A percentile compares a stretch with the other conserved stretches of the same genome.
Evolutionary conservation across 2,113 vertebrate species (phyloP).

Genomic region (Motacilla alba): DNA sequence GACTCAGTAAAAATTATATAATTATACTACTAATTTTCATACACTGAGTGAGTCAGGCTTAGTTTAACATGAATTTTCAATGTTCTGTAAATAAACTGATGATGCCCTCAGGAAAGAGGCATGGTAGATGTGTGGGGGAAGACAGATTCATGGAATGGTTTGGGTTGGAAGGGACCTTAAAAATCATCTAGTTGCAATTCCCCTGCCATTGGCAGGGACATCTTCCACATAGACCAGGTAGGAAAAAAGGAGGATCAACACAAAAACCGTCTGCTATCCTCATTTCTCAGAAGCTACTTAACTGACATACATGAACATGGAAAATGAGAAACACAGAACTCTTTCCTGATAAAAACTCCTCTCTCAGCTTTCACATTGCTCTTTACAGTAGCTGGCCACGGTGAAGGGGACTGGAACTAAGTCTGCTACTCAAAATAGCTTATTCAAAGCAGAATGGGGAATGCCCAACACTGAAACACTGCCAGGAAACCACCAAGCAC

Average conservation of each 20-base stretch:
- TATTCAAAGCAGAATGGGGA: constrained; percentile 45
- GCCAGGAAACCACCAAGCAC: constrained; percentile 52
- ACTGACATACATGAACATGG: neutral
- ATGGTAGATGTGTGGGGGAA: neutral
- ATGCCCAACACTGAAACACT: constrained; percentile 37
- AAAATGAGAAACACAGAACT: neutral
- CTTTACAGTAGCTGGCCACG: neutral
- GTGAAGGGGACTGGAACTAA: neutral
- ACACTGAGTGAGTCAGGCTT: neutral
- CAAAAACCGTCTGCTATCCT: neutral
- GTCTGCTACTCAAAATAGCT: constrained; percentile 9
- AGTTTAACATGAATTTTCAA: neutral
- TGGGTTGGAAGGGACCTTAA: neutral
- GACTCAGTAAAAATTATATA: neutral
- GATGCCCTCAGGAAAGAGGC: neutral
- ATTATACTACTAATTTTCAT: neutral
- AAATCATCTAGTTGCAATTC: neutral
- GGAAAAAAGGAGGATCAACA: neutral
- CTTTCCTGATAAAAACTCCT: neutral
- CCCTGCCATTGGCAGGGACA: neutral
- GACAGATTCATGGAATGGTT: neutral
- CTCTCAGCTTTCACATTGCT: neutral
- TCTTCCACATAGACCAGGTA: neutral
- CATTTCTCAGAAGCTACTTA: neutral
- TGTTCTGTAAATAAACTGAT: neutral